Percentiles rank a stretch among this genome's conserved stretches.
phyloP scores from a whole-genome alignment of 2,797 vertebrate species.

The Gastrophryne carolinensis region DNA sequence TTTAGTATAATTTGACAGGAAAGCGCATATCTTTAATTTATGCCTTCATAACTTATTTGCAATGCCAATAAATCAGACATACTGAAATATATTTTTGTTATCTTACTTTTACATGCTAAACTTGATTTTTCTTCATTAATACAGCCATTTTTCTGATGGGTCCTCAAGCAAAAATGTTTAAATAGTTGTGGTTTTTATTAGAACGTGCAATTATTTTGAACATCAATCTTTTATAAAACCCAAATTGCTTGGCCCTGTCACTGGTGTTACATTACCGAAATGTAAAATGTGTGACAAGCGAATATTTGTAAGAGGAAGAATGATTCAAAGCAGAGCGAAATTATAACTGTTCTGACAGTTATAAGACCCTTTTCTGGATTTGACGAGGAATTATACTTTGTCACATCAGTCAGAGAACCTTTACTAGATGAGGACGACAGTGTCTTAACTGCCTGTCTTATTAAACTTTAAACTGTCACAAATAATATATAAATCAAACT shows the following conservation, averaged over 20 bases:
- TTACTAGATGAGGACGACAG: neutral
- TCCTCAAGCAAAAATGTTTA: neutral
- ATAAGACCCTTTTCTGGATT: neutral
- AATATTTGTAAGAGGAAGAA: slow-evolving; percentile 1
- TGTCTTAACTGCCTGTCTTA: slow-evolving; percentile 10
- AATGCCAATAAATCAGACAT: too few species aligned
- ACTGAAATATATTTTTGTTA: too few species aligned
- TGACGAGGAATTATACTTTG: neutral
- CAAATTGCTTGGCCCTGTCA: neutral
- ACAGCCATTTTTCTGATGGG: neutral
- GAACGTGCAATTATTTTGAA: neutral
- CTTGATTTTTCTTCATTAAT: too few species aligned
- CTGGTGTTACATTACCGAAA: neutral
- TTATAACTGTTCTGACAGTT: neutral
- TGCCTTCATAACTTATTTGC: neutral
- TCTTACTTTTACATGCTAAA: too few species aligned
- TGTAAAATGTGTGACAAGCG: neutral
- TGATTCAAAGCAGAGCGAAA: neutral
- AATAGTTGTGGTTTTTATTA: neutral
- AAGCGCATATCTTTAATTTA: neutral
- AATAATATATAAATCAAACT: neutral
- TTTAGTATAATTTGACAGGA: neutral
- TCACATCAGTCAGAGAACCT: neutral
- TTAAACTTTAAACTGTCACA: slow-evolving; percentile 28
- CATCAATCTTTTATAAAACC: neutral